Conservation (phyloP, 2,797 vertebrate species). For the Trematomus bernacchii region DNA sequence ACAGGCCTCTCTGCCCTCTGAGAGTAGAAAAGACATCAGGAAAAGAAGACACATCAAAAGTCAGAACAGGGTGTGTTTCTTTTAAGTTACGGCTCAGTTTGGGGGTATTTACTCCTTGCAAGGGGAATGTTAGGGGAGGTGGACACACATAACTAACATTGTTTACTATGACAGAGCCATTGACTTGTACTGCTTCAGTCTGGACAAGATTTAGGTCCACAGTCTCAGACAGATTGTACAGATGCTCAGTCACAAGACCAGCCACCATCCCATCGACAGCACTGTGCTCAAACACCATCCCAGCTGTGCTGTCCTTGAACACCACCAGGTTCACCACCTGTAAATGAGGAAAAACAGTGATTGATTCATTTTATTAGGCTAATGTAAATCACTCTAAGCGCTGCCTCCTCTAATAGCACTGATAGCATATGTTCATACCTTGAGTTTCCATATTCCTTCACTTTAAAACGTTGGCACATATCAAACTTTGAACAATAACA, state of each 20-base stretch:
- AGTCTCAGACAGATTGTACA: constrained; percentile 84
- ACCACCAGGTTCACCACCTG: constrained; percentile 86
- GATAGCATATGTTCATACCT: not conserved
- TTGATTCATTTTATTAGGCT: no score
- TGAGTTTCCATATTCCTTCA: not conserved
- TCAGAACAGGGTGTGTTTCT: constrained; percentile 75
- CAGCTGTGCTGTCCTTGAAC: constrained; percentile 83
- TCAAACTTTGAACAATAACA: not conserved
- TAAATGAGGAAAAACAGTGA: constrained; percentile 20
- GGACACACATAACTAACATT: constrained; percentile 41
- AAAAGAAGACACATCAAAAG: constrained; percentile 83
- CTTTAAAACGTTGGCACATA: not conserved
- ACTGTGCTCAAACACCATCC: constrained; percentile 86
- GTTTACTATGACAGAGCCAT: constrained; percentile 46
- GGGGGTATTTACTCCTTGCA: constrained; percentile 53
- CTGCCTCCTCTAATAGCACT: not conserved
- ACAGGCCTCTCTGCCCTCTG: constrained; percentile 81
- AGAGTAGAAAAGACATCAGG: constrained; percentile 85
- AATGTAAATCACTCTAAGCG: not conserved
- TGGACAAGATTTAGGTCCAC: constrained; percentile 59
- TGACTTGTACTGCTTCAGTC: constrained; percentile 42
- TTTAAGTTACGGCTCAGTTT: constrained; percentile 48
- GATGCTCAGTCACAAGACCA: constrained; percentile 78
- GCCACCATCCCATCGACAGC: constrained; percentile 87
- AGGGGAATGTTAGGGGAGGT: constrained; percentile 64